Percentiles rank a stretch among this genome's conserved stretches.
Evolutionary conservation across 2,113 vertebrate species (phyloP).

Genomic region (Pteronura brasiliensis): DNA sequence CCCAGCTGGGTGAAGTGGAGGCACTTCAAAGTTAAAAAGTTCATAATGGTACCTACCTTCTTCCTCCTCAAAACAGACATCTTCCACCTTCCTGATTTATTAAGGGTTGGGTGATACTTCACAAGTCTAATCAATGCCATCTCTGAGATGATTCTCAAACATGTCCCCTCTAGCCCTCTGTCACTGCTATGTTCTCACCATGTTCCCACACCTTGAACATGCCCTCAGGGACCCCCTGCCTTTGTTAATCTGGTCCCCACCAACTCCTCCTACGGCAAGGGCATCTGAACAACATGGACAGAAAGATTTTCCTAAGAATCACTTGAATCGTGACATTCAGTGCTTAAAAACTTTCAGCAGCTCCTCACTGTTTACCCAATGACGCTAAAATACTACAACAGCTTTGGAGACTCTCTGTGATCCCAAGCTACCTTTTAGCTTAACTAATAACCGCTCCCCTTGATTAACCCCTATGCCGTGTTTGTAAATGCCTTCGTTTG

Average conservation of each 20-base stretch:
- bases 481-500: background rate
- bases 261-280: background rate
- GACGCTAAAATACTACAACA: background rate
- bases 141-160: background rate
- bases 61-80: background rate
- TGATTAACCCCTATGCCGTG: too few relatives aligned
- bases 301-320: background rate
- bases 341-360: background rate
- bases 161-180: too few relatives aligned
- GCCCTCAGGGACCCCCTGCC: background rate
- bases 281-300: background rate
- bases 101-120: background rate
- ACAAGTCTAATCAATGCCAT: too few relatives aligned
- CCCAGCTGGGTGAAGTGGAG: background rate
- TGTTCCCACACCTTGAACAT: rapidly evolving
- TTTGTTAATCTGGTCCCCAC: background rate
- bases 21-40: background rate
- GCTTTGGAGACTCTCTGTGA: background rate
- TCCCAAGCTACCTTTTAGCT: background rate
- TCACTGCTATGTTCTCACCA: background rate
- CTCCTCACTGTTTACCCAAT: background rate
- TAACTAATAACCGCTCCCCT: background rate
- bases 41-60: background rate
- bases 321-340: background rate
- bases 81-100: too few relatives aligned